These are phyloP conservation scores for Augochlorella aurata DNA, from an alignment of 2,888 invertebrate genomes.

Conservation along the genomic window DNA sequence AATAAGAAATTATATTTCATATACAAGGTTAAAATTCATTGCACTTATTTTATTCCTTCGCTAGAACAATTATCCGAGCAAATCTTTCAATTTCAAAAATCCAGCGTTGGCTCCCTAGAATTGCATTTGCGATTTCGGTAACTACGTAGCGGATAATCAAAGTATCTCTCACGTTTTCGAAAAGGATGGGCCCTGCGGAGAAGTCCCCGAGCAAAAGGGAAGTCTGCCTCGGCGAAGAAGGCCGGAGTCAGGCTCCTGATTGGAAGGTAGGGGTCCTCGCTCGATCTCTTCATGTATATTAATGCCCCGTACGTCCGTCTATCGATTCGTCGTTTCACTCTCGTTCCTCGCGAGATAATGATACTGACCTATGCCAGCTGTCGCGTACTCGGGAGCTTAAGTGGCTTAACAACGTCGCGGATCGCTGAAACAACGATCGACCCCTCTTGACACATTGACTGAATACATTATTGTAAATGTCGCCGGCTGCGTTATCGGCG, in stretches of 20 bases:
- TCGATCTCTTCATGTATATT: conserved; percentile 77
- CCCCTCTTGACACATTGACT: conserved; percentile 66
- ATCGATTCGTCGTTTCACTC: conserved; percentile 77
- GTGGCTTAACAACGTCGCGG: conserved; percentile 67
- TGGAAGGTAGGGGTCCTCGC: conserved; percentile 39
- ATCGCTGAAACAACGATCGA: conserved; percentile 64
- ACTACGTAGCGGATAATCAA: background rate
- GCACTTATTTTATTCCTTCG: no score
- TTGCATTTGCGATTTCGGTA: no score
- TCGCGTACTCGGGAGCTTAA: conserved; percentile 64
- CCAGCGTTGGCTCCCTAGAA: no score
- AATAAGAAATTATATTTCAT: no score
- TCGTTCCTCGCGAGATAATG: conserved; percentile 76
- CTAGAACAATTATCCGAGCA: no score
- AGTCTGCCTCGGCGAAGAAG: conserved; percentile 18
- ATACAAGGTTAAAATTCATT: no score
- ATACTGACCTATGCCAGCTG: conserved; percentile 77
- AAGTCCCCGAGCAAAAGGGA: background rate
- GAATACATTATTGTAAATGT: conserved; percentile 68
- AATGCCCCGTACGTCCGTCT: conserved; percentile 73
- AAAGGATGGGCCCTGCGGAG: background rate
- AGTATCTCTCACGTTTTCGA: background rate
- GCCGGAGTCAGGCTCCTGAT: conserved; percentile 34
- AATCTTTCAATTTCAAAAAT: no score
- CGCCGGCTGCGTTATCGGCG: conserved; percentile 57